A percentile compares a stretch with the other conserved stretches of the same genome.
phyloP scores from a whole-genome alignment of 2,888 invertebrate species.

The Sminthurides aquaticus region DNA sequence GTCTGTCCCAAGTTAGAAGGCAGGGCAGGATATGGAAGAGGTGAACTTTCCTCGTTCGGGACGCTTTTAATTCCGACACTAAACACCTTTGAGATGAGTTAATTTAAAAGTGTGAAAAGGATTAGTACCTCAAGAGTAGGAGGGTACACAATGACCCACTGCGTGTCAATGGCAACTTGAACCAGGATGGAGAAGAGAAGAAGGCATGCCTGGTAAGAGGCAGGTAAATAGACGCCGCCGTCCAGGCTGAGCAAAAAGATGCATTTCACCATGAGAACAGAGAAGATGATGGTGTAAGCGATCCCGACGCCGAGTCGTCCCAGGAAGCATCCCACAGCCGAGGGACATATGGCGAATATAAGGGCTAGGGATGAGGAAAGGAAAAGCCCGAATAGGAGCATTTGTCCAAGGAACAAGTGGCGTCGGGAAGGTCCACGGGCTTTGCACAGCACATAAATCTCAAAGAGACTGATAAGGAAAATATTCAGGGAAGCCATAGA shows the following conservation, averaged over 20 bases:
- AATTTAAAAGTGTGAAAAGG: not conserved
- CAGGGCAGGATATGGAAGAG: no score
- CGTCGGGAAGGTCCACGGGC: conserved; percentile 74
- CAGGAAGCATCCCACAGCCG: conserved; percentile 69
- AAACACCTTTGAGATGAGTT: no score
- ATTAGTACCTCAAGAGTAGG: conserved; percentile 34
- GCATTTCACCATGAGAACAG: conserved; percentile 84
- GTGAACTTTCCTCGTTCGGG: no score
- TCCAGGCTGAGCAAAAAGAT: conserved; percentile 86
- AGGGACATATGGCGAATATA: conserved; percentile 68
- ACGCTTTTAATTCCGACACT: no score
- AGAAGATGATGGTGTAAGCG: conserved; percentile 74
- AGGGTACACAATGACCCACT: conserved; percentile 40
- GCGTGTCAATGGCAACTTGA: conserved; percentile 51
- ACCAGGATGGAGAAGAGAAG: conserved; percentile 85
- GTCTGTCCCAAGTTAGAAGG: no score
- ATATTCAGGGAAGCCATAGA: conserved; percentile 76
- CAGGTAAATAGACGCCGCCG: conserved; percentile 82
- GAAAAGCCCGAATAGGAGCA: conserved; percentile 74
- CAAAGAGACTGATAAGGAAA: conserved; percentile 76
- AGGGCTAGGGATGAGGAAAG: conserved; percentile 72
- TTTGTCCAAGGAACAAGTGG: conserved; percentile 75
- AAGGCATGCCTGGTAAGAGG: conserved; percentile 79
- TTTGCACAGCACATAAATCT: conserved; percentile 72
- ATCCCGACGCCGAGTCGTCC: conserved; percentile 75